These are phyloP conservation scores for Drosophila villosipedis DNA, from an alignment of 2,888 invertebrate species.

Conservation along the genomic window DNA sequence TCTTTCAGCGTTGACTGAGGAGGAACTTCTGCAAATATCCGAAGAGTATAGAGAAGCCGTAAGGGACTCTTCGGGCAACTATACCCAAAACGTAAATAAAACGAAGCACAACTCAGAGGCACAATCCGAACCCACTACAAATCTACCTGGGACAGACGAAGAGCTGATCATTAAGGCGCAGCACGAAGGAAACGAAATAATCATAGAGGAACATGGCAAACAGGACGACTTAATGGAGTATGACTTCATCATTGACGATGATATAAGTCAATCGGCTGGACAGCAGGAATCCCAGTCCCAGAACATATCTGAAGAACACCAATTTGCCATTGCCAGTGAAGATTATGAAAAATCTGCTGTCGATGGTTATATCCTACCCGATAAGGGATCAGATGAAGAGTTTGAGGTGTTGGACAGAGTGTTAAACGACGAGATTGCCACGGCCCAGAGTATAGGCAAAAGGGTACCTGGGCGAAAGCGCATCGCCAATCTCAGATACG, in stretches of 20 bases:
- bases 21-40: slow-evolving; percentile 39
- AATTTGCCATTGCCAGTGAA: slow-evolving; percentile 3
- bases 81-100: slow-evolving; percentile 1
- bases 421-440: slow-evolving; percentile 47
- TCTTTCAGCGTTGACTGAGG: slow-evolving; percentile 32
- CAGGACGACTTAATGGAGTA: slow-evolving; percentile 38
- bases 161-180: slow-evolving; percentile 16
- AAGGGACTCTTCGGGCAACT: slow-evolving; percentile 11
- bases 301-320: slow-evolving; percentile 3
- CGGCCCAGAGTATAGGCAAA: slow-evolving; percentile 10
- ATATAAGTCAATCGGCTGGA: slow-evolving; percentile 20
- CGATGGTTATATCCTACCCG: slow-evolving; percentile 26
- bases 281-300: background rate
- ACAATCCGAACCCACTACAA: background rate
- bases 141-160: background rate
- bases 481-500: slow-evolving; percentile 40
- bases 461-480: slow-evolving; percentile 43
- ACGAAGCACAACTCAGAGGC: slow-evolving; percentile 1
- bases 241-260: slow-evolving; percentile 45
- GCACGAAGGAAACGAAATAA: slow-evolving; percentile 7
- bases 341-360: background rate
- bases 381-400: slow-evolving; percentile 46
- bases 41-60: slow-evolving; percentile 32
- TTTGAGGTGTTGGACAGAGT: slow-evolving; percentile 43
- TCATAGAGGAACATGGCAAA: slow-evolving; percentile 8